Percentiles rank a stretch among this genome's conserved stretches.
Evolutionary conservation across 2,797 vertebrate genomes (phyloP).

Genomic region (Mastacembelus armatus): DNA sequence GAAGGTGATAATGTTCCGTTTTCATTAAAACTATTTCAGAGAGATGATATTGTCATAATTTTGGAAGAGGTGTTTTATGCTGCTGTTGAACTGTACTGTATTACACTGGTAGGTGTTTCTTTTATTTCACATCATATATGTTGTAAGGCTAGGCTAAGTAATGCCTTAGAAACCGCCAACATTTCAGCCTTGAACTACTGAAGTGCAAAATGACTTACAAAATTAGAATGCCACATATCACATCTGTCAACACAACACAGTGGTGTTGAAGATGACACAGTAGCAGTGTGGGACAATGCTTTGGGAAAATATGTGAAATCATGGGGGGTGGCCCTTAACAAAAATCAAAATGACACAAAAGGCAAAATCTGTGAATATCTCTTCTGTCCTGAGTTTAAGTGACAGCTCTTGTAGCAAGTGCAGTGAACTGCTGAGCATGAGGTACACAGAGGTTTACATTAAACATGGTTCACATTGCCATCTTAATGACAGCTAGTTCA

Average conservation of each 20-base stretch:
- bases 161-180: not conserved
- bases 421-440: slow-evolving; percentile 9
- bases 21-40: no score
- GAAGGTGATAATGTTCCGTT: no score
- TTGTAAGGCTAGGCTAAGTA: not conserved
- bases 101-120: no score
- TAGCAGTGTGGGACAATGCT: not conserved
- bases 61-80: no score
- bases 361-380: not conserved
- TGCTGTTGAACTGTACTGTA: no score
- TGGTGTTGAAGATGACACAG: not conserved
- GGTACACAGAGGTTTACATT: slow-evolving; percentile 22
- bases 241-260: not conserved
- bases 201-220: not conserved
- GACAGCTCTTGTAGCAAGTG: not conserved
- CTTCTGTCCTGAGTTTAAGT: not conserved
- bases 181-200: not conserved
- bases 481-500: slow-evolving; percentile 23
- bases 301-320: not conserved
- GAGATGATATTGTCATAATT: no score
- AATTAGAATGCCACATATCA: not conserved
- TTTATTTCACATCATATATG: no score
- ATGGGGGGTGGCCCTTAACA: not conserved
- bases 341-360: not conserved
- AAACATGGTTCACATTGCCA: not conserved